Evolutionary conservation across 2,113 vertebrate genomes (phyloP).

Genomic region (Bolborhynchus lineola): DNA sequence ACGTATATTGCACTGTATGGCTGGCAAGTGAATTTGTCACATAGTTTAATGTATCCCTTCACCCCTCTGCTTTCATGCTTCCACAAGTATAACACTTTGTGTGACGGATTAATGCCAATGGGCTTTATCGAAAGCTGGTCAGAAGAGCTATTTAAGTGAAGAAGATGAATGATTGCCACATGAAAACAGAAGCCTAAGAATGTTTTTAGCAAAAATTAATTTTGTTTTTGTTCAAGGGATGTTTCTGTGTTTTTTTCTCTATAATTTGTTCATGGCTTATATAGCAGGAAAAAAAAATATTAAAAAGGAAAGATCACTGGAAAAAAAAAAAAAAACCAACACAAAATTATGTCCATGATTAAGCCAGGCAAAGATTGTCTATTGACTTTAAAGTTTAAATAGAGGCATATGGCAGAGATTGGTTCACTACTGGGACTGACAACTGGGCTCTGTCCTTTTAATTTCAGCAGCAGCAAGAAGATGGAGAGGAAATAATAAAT

Average conservation of each 20-base stretch:
- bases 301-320: not conserved
- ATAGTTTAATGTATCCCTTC: not conserved
- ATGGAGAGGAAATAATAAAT: slow-evolving; percentile 28
- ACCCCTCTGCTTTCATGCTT: not conserved
- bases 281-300: not conserved
- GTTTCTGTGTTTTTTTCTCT: not conserved
- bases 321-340: not conserved
- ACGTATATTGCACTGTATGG: not conserved
- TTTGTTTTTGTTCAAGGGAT: not conserved
- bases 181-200: not conserved
- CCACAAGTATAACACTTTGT: not conserved
- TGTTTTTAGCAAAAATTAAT: not conserved
- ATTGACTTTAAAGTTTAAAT: slow-evolving; percentile 24
- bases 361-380: not conserved
- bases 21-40: not conserved
- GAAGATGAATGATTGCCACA: not conserved
- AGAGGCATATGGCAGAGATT: not conserved
- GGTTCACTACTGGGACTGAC: not conserved
- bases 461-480: slow-evolving; percentile 1
- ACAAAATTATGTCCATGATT: not conserved
- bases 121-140: not conserved
- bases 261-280: not conserved
- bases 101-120: not conserved
- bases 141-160: not conserved
- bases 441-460: not conserved